Evolutionary conservation across 2,888 invertebrate genomes (phyloP).

Genomic region (Philonicus albiceps): DNA sequence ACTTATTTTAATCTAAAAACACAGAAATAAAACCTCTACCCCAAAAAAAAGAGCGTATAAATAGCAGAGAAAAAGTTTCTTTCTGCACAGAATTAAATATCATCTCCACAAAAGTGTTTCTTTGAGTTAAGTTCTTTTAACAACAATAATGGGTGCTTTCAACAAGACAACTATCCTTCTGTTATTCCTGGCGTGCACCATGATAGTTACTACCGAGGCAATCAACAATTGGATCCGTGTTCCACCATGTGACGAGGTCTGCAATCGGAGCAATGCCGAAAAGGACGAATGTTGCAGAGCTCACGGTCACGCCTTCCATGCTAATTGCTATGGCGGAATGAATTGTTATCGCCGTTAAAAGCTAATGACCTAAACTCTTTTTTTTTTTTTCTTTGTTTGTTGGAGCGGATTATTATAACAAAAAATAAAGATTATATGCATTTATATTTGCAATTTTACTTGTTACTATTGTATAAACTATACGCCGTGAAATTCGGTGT

Average conservation of each 20-base stretch:
- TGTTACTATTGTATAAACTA: too few relatives aligned
- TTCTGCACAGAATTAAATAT: background rate
- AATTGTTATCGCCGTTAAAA: background rate
- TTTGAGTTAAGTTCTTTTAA: background rate
- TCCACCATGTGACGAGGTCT: background rate
- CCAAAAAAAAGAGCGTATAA: background rate
- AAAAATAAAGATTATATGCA: background rate
- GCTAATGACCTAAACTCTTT: background rate
- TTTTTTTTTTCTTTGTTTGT: too few relatives aligned
- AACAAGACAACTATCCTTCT: background rate
- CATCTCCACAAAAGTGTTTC: background rate
- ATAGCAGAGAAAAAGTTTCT: background rate
- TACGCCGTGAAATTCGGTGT: too few relatives aligned
- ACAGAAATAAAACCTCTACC: background rate
- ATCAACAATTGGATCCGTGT: background rate
- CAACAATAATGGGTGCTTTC: background rate
- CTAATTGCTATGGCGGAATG: background rate
- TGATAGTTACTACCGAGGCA: background rate
- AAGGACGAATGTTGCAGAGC: background rate
- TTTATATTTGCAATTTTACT: too few relatives aligned
- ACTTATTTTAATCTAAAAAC: background rate
- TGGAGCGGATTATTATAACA: background rate
- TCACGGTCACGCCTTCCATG: background rate
- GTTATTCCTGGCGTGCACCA: background rate
- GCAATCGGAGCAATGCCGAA: background rate